Base-by-base conservation (phyloP, 2,113 vertebrate genomes). In the Syngnathoides biaculeatus region DNA sequence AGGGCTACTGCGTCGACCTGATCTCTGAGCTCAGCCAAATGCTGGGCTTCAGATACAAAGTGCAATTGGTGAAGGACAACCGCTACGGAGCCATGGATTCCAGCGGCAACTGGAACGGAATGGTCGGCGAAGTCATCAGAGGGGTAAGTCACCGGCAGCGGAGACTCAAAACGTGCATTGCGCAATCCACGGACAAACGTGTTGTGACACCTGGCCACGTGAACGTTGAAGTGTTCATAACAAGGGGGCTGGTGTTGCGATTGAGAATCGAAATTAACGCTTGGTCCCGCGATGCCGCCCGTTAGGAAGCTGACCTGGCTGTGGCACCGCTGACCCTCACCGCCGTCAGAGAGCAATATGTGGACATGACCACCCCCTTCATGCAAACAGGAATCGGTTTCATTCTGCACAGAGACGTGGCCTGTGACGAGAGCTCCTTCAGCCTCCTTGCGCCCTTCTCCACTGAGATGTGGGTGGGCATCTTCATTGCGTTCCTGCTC, bases 311-410 rank as follows among this genome's bases (percentile, higher is more conserved):
- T 0, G 94, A 95, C 77, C 83, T 97, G 53, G 94, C 93, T 0
- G 86, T 97, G 77, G 95, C 95, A 0, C 91, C 94, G 0, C 72
- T 96, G 64, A 97, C 95, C 0, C 69, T 95, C 65, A 95, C 91
- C 0, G 92, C 93, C 0, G 20, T 60, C 12, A 85, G 95, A 24
- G 95, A 94, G 65, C 83, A 75, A 14, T 85, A n/a, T 0, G 90
- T 96, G 30, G 93, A 94, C 73, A 93, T 95, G 91, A 93, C 90
- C 72, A 93, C 92, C 0, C 94, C 95, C 0, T 97, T 95, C 88
- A 92, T 96, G 86, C 91, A 94, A 63, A 95, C 93, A 0, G 95
- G 95, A 0, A 87, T 96, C 0, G 84, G 94, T n/a, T 96, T 97
- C 85, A 11, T 97, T 73, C 68, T 95, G 19, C 87, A 80, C 12